Conservation (phyloP, 2,888 invertebrate genomes). For the Catocala sponsa region DNA sequence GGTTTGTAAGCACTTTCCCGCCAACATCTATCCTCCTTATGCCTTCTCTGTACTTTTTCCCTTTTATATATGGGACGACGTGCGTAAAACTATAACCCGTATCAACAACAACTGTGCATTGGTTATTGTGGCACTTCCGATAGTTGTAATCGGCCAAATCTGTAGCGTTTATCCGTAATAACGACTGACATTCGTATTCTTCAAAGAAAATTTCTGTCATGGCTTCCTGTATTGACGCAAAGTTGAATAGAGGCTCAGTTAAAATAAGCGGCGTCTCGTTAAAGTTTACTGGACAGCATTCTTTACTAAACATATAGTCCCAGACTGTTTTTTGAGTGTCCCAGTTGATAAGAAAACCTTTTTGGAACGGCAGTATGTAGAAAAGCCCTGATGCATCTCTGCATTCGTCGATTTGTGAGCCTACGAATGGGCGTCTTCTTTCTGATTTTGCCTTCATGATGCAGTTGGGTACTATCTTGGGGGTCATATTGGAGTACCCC, state of each 20-base stretch:
- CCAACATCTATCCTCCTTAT: conserved; percentile 97
- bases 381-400: conserved; percentile 98
- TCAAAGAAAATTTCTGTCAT: conserved; percentile 99
- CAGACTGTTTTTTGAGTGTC: conserved; percentile 98
- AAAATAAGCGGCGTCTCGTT: conserved; percentile 94
- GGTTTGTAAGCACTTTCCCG: conserved; percentile 98
- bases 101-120: conserved; percentile 95
- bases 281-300: conserved; percentile 93
- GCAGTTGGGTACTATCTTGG: conserved; percentile 96
- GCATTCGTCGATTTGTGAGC: conserved; percentile 97
- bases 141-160: conserved; percentile 93
- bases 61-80: conserved; percentile 96
- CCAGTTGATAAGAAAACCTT: conserved; percentile 98
- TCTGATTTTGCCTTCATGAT: conserved; percentile 99
- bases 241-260: conserved; percentile 98
- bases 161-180: conserved; percentile 93
- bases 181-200: conserved; percentile 96
- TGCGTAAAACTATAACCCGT: conserved; percentile 98
- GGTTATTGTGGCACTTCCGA: conserved; percentile 83
- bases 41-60: conserved; percentile 90
- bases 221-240: conserved; percentile 96
- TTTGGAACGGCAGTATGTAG: conserved; percentile 97
- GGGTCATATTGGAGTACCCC: conserved; percentile 91
- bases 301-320: conserved; percentile 97
- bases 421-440: conserved; percentile 96